Evolutionary conservation across 2,797 vertebrate species (phyloP), one percentile per base, ranked within the genome.

Genomic region (Lithobates sylvaticus): DNA sequence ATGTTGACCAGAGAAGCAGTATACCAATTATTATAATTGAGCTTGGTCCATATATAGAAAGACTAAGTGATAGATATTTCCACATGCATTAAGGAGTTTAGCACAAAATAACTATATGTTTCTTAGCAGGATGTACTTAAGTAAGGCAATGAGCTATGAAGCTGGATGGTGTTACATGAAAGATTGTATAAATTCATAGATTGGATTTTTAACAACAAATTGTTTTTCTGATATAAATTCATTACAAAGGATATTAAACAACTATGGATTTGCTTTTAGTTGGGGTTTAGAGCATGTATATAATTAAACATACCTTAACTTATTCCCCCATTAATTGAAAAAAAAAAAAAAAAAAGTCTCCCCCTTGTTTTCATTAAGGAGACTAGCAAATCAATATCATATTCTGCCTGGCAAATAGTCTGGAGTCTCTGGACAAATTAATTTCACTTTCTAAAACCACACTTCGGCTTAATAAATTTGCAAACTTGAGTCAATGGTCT

Each of bases 1-100:
- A 12, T 15, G 21, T 64, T 26, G n/a, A 64, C n/a, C n/a, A 23
- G 21, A 36, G 75, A 77, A 16, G 64, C 75, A 64, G 75, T 23
- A 77, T 29, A 64, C 36, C 75, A 23, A 77, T 77, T 77, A 77
- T 64, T 77, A 64, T 64, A 77, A 34, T 58, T 64, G 76, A 78
- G 58, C 15, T 34, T 27, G 5, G 16, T 67, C 65, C 34, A 78
- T 78, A 39, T 77, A 78, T 42, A 32, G 34, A 36, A 61, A 78
- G 34, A 42, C 58, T 78, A 65, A 64, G 34, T 36, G 58, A 78
- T 42, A 36, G 54, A 64, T 18, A 78, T 65, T 65, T 65, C 65
- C 18, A 65, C 39, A 78, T 78, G 34, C 34, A 65, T 78, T 78
- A 78, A 39, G 12, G 36, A 65, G 23, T 78, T 78, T 26, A 78